Base-by-base conservation (phyloP, 2,113 vertebrate species). In the Sprattus sprattus region DNA sequence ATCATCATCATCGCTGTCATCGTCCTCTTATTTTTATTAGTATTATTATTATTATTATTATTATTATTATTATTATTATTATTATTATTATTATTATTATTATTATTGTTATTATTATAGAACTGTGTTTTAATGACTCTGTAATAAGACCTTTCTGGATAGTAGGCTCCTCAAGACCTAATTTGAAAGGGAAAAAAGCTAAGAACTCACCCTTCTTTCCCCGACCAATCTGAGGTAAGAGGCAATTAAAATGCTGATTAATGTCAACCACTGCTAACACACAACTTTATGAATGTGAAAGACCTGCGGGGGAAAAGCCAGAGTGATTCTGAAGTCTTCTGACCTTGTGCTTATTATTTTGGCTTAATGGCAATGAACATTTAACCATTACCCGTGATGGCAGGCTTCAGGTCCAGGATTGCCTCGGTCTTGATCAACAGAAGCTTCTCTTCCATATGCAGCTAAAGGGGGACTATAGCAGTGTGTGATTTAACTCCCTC, bases 201-300 rank as follows among this genome's bases (percentile, higher is more conserved):
- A 88, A 89, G 91, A 93, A 93, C 94, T 93, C 92, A 92, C 91
- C 88, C 91, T 91, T 92, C 92, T 39, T 94, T 94, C 93, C 92
- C 93, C 89, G 88, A 80, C 88, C 93, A 92, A 92, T 92, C 89
- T 0, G 85, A 89, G 90, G 92, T 92, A 92, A 94, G 92, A 92
- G 91, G 94, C 94, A 95, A 95, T 95, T 95, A 95, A 92, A 91
- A 54, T 86, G 86, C 92, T 95, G 94, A 95, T 95, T 93, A 95
- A 93, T 89, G 91, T 49, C 89, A 92, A 92, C 80, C 89, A 50
- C 88, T 92, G 90, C 93, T 92, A 32, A 83, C 92, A 91, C 91
- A 93, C 92, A 93, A 91, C 94, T 93, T 93, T 89, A 91, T 90
- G 89, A 90, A 92, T 85, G 85, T 89, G 91, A 91, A 86, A 86